phyloP scores from a whole-genome alignment of 2,113 vertebrate genomes.

The Colinus virginianus region DNA sequence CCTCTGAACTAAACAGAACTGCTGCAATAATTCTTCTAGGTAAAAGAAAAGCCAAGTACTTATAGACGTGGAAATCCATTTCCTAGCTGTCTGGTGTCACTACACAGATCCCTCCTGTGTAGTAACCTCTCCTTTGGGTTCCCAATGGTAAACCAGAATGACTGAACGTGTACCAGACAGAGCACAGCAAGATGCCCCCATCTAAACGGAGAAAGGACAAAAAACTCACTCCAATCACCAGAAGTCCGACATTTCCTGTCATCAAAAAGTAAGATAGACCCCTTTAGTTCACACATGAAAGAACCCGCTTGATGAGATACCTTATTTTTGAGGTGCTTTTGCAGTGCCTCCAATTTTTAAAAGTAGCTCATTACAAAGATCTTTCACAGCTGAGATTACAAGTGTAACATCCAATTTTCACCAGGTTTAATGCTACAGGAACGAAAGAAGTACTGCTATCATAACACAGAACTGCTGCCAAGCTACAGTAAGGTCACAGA shows the following conservation, averaged over 20 bases:
- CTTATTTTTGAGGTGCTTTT: not conserved
- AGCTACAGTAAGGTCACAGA: not conserved
- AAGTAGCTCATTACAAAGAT: not conserved
- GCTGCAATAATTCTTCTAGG: not conserved
- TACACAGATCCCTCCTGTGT: not conserved
- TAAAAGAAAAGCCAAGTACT: not conserved
- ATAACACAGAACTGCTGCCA: not conserved
- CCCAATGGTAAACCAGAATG: not conserved
- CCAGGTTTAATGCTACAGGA: not conserved
- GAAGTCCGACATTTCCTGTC: not conserved
- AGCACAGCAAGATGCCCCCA: not conserved
- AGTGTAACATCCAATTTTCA: not conserved
- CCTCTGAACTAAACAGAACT: not conserved
- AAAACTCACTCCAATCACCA: not conserved
- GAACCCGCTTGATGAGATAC: not conserved
- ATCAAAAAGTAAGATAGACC: not conserved
- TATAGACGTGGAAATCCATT: not conserved
- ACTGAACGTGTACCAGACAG: not conserved
- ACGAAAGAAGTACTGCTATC: not conserved
- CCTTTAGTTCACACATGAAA: not conserved
- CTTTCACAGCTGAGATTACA: not conserved
- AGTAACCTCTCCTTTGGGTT: fast-evolving
- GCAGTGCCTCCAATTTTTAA: not conserved
- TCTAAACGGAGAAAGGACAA: not conserved
- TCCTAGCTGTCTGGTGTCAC: not conserved